Evolutionary conservation across 2,888 invertebrate genomes (phyloP), one percentile per base, ranked within the genome.

Genomic region (Pheosia tremula): DNA sequence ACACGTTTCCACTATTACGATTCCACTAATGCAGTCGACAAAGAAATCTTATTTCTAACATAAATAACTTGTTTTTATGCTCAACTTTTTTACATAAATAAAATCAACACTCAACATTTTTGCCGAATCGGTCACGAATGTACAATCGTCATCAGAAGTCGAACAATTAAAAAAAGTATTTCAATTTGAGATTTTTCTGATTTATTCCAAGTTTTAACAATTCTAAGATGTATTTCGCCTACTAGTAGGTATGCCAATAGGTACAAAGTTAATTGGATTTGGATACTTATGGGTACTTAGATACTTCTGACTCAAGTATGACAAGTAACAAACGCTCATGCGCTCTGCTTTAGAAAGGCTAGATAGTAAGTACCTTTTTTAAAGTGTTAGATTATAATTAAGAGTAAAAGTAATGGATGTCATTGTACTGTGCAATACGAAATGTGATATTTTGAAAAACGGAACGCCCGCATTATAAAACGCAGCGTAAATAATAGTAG

Each of bases 391-490:
- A 7, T 50, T 13, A 50, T 38, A 54, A 54, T 9, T 37, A 38
- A 38, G 54, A 38, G 37, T 54, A 56, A 56, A 41, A 13, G 41
- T 13, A 39, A 56, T 45, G 45, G 8, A 41, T 45, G 45, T 56
- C 56, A 56, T 24, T 56, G 3, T 13, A 45, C 62, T 52, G 64
- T 71, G 79, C 81, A 81, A 78, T 87, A 84, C 84, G 93, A 89
- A 93, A 93, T 78, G 89, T 85, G 92, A 93, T 93, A 93, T 93
- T 91, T 89, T 82, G 73, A 79, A 87, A 87, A 91, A 89, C 86
- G 87, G 85, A 86, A 86, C 85, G 88, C 92, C 93, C 93, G 92
- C 93, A 92, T 91, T 85, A 91, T 92, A 91, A 91, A 91, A 89
- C 87, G 88, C 84, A 86, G 82, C 88, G 90, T 91, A 91, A 88